Base-by-base conservation (phyloP, 2,888 invertebrate species). In the Tromatobia lineatoria region DNA sequence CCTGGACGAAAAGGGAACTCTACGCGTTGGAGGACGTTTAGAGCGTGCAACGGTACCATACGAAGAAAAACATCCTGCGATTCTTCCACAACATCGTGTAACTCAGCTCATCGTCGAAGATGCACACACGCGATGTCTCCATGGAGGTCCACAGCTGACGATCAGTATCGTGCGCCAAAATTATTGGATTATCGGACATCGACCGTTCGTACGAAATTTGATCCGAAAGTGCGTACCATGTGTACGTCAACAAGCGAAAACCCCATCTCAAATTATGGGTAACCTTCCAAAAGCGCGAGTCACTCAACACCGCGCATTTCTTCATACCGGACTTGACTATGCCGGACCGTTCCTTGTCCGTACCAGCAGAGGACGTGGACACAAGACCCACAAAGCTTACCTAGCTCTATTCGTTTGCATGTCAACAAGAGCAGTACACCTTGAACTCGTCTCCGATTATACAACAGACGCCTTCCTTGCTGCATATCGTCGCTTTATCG, bases 221-320 rank as follows among this genome's bases (percentile, higher is more conserved):
- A 73, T 83, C 6, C 69, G 73, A 11, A 29, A 74, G 7, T 88
- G 88, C 71, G 42, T 85, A 4, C 54, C 7, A 1, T 88, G 86
- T 54, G 86, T 83, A 20, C 42, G 76, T 18, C n/a, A 34, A 34
- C 61, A 38, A 15, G 61, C 61, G 10, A 38, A 29, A 38, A 34
- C 38, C 13, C 18, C 38, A 15, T n/a, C 34, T 6, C 38, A 38
- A 38, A 3, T 64, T 10, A 54, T 54, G 54, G 54, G 54, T 10
- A 54, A 23, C 11, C 23, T 54, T 11, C 54, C 54, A 1, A 6
- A 18, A 10, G 23, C 54, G 2, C 54, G 54, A 3, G 54, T 54
- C 2, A n/a, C 18, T 1, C 64, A 38, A 10, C 18, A 15, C 2
- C 54, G 54, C 1, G 54, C 54, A 54, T 86, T 86, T 29, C 8